Base-by-base conservation (phyloP, 2,888 invertebrate species). In the Drosophila mettleri region DNA sequence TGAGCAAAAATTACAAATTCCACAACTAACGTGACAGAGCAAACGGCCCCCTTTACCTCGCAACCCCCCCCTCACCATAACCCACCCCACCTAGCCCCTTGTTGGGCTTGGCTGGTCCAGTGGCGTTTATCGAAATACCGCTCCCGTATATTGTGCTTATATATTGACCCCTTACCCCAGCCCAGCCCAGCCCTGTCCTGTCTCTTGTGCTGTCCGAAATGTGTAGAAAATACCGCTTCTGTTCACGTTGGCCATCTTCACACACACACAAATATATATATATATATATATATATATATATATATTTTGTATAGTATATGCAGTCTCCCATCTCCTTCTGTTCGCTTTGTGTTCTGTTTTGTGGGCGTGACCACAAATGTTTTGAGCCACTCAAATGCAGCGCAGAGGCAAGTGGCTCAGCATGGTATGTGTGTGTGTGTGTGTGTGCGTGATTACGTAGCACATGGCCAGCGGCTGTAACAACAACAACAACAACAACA, bases 381-480 rank as follows among this genome's bases (percentile, higher is more conserved):
- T 88, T 86, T 82, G 67, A 86, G 88, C 88, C 71, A 88, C 89
- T 88, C 79, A 80, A 88, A 88, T 88, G 81, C 83, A 83, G 81
- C 74, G 62, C 66, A 63, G 64, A 65, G 74, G 71, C 78, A 74
- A 74, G 74, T 74, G 75, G 31, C 60, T 58, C 27, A 14, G 41
- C 65, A 33, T 57, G 38, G 34, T 18, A n/a, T 27, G 52, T 41
- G 36, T 36, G 34, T 51, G 63, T 43, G 55, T 59, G 43, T 53
- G 58, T 41, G 41, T 66, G 62, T 58, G 64, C 57, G 39, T 53
- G 78, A 65, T 64, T 61, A 58, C 61, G 51, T 55, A 62, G 70
- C 58, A 76, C 64, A 64, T 69, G 70, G 58, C 82, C 63, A 74
- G 57, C 70, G 76, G 80, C 80, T 69, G 63, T 49, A 53, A 58